phyloP scores from a whole-genome alignment of 2,797 vertebrate genomes.

The Clamator glandarius region DNA sequence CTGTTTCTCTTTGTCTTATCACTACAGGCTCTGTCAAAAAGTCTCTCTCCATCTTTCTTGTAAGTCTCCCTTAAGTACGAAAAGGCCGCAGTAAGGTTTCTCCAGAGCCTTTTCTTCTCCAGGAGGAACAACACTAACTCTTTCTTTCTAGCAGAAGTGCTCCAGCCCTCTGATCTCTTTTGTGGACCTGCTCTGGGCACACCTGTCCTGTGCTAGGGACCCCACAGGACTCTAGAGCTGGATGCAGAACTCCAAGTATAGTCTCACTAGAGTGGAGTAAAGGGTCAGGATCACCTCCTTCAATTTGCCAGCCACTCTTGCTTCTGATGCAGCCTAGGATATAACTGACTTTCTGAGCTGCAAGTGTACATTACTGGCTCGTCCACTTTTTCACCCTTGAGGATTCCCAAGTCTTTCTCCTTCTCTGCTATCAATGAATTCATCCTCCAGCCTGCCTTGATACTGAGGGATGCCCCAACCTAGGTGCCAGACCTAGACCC shows the following conservation, averaged over 20 bases:
- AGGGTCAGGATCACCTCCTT: not conserved
- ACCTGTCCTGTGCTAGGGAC: accelerated
- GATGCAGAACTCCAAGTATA: accelerated
- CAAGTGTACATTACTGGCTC: too few species aligned
- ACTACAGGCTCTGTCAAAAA: too few species aligned
- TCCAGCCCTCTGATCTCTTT: not conserved
- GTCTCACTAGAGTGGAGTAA: accelerated
- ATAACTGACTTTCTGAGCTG: too few species aligned
- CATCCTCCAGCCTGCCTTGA: too few species aligned
- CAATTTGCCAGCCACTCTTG: accelerated
- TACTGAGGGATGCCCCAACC: too few species aligned
- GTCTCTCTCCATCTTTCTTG: not conserved
- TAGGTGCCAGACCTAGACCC: too few species aligned
- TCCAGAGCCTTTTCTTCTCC: not conserved
- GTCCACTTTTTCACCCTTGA: too few species aligned
- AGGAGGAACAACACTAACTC: accelerated
- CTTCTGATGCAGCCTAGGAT: not conserved
- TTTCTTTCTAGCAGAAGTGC: not conserved
- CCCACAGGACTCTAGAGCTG: not conserved
- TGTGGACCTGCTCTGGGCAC: not conserved
- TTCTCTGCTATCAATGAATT: too few species aligned
- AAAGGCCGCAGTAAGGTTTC: not conserved
- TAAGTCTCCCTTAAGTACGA: not conserved
- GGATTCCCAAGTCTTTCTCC: too few species aligned
- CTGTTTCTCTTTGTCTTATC: not conserved